Evolutionary conservation across 2,888 invertebrate species (phyloP).

Genomic region (Hemistola chrysoprasaria): DNA sequence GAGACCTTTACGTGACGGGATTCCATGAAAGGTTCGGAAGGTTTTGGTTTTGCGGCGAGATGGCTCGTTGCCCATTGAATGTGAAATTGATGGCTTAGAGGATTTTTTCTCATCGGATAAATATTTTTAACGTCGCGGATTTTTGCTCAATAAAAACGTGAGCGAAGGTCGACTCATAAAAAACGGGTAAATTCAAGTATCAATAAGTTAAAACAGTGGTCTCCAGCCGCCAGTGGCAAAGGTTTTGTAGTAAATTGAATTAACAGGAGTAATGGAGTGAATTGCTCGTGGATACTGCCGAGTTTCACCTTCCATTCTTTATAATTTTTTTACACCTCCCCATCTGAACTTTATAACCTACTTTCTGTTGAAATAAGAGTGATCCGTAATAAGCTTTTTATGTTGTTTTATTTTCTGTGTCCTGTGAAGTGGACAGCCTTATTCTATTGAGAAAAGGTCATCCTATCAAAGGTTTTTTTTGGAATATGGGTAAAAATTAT

Average conservation of each 20-base stretch:
- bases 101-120: not conserved
- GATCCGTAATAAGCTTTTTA: conserved; percentile 1
- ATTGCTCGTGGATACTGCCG: conserved; percentile 10
- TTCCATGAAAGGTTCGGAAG: conserved; percentile 29
- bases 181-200: too few relatives aligned
- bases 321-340: conserved; percentile 6
- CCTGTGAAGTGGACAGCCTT: too few relatives aligned
- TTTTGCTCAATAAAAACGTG: too few relatives aligned
- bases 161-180: too few relatives aligned
- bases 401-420: not conserved
- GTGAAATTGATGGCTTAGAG: conserved; percentile 25
- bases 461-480: too few relatives aligned
- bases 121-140: conserved; percentile 3
- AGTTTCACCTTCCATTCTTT: conserved; percentile 2
- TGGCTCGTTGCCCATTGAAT: conserved; percentile 6
- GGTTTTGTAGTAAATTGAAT: conserved; percentile 18
- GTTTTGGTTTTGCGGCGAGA: not conserved
- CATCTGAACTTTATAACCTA: conserved; percentile 5
- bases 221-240: conserved; percentile 12
- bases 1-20: conserved; percentile 52
- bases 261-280: conserved; percentile 22
- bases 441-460: too few relatives aligned
- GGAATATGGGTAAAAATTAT: too few relatives aligned
- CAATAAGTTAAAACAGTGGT: too few relatives aligned
- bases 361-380: conserved; percentile 2